A percentile compares a stretch with the other conserved stretches of the same genome.
Conservation (phyloP, 2,797 vertebrate species). For the Chaunax sp. region DNA sequence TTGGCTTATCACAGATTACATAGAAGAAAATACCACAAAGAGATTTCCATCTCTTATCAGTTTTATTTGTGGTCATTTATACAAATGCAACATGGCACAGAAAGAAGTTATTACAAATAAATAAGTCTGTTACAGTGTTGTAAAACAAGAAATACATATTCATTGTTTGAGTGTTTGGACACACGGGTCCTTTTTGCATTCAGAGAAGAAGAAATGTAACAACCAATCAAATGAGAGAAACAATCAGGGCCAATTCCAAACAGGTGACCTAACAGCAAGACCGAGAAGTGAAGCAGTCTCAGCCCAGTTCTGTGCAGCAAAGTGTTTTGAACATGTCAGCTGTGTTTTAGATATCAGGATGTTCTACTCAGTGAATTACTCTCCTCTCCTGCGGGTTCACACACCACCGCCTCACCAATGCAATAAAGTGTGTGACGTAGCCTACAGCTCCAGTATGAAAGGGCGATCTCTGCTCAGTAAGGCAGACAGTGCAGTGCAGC, state of each 20-base stretch:
- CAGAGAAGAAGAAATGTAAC: no score
- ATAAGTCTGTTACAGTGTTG: no score
- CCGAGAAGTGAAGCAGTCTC: neutral
- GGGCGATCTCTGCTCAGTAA: constrained; percentile 53
- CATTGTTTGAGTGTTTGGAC: no score
- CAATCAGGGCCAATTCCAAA: constrained; percentile 32
- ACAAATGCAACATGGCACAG: neutral
- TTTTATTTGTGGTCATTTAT: neutral
- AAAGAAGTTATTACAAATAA: no score
- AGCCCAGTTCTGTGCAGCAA: neutral
- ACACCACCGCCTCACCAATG: constrained; percentile 4
- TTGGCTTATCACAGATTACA: no score
- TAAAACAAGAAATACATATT: no score
- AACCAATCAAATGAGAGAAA: constrained; percentile 18
- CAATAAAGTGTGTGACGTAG: constrained; percentile 71
- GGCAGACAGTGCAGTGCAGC: constrained; percentile 15
- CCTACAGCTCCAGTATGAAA: constrained; percentile 51
- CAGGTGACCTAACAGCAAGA: constrained; percentile 34
- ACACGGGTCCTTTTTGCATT: neutral
- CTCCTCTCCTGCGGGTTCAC: constrained; percentile 12
- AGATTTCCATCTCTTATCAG: constrained; percentile 9
- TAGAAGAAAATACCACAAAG: no score
- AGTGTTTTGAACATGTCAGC: no score
- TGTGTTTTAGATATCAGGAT: constrained; percentile 14
- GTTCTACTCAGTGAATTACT: constrained; percentile 11